Evolutionary conservation across 2,113 vertebrate genomes (phyloP), one percentile per base, ranked within the genome.

Genomic region (Numida meleagris): DNA sequence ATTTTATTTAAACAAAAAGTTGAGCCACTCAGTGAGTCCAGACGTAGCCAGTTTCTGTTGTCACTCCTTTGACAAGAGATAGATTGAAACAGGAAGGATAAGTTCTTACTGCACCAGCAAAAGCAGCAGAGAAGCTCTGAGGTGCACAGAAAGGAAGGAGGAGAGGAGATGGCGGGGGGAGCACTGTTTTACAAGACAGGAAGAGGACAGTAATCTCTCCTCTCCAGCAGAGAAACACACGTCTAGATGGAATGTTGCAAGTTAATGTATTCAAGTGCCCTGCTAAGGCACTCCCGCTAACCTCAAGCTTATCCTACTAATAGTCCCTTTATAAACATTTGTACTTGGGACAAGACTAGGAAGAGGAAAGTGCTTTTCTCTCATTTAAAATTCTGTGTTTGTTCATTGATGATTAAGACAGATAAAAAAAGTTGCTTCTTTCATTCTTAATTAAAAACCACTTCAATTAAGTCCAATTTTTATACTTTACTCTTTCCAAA

Each of bases 131-230:
- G 50, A 51, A 21, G n/a, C 27, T 77, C 36, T 73, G 55, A 59
- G 42, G 36, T 25, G 58, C 0, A 0, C 12, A 17, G 17, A 51
- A 73, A 17, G 45, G n/a, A 40, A 3, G 27, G 9, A 84, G 4
- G 6, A 46, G 73, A 59, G 24, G 51, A 51, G 59, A 68, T 18
- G 19, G 55, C n/a, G 23, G 9, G n/a, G 42, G 36, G 7, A 72
- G 14, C 10, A 68, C 20, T 25, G 10, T 27, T 84, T 82, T 63
- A 58, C 43, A 57, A 21, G 36, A 46, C 18, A 61, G 48, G 23
- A 66, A 45, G 6, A 82, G 31, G 55, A 53, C 36, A 36, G 29
- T 25, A 66, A 76, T 53, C 4, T 70, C 53, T 66, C 18, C 8
- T 70, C 38, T 51, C n/a, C 34, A 77, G 40, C 40, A 86, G 27